These are phyloP conservation scores for Erpornis zantholeuca DNA, from an alignment of 2,113 vertebrate genomes.

Conservation along the genomic window DNA sequence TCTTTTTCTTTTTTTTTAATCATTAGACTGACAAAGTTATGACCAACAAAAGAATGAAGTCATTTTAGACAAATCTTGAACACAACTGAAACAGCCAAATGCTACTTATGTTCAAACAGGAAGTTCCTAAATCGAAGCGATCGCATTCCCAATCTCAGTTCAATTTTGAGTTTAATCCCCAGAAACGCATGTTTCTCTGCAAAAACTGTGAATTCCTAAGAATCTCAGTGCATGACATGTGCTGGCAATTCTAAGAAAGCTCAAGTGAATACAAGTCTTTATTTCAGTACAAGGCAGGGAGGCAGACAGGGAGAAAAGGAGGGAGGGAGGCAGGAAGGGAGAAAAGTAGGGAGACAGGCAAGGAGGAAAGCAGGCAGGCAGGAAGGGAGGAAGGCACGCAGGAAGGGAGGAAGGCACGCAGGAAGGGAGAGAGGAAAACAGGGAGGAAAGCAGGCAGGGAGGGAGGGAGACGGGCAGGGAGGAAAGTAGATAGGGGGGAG, in stretches of 20 bases:
- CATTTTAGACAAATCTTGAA: not conserved
- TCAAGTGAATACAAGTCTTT: not conserved
- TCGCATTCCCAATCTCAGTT: not conserved
- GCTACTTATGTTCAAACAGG: not conserved
- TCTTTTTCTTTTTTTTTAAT: not conserved
- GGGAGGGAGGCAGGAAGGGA: not conserved
- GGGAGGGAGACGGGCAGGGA: not conserved
- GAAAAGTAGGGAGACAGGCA: not conserved
- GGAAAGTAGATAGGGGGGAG: not conserved
- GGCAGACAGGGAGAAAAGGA: not conserved
- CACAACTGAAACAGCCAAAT: not conserved
- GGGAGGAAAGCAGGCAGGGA: not conserved
- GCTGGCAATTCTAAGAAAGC: not conserved
- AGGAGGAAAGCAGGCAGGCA: rapidly evolving
- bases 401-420: not conserved
- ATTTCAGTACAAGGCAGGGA: not conserved
- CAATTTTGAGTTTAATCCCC: not conserved
- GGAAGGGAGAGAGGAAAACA: not conserved
- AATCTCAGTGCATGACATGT: rapidly evolving
- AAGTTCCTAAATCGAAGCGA: not conserved
- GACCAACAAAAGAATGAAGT: not conserved
- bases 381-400: rapidly evolving
- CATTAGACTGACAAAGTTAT: not conserved
- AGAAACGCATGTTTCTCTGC: rapidly evolving
- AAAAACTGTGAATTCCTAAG: not conserved